Evolutionary conservation across 2,797 vertebrate genomes (phyloP), one percentile per base, ranked within the genome.

Genomic region (Brachymystax lenok): DNA sequence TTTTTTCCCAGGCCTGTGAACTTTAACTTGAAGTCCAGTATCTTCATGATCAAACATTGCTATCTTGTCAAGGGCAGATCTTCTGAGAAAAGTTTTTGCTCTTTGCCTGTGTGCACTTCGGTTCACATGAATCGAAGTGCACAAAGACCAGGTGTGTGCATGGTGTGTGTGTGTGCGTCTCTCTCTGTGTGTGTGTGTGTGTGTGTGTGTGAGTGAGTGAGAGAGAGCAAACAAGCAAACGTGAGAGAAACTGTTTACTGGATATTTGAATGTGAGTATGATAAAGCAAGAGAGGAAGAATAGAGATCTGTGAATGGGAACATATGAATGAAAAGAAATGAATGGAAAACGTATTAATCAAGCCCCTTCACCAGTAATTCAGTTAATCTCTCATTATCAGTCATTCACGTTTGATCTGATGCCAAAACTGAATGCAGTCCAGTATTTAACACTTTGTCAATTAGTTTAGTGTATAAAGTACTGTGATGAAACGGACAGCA

Each of bases 21-120:
- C 72, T 56, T n/a, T 51, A 80, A 74, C 77, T 77, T 81, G 51
- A 83, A 92, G 92, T 92, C 88, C 87, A 90, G 90, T 91, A 87
- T 87, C 85, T 84, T 79, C 70, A 74, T 90, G 86, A 80, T 83
- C 90, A 94, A 94, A 94, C 90, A 93, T 3, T 76, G 80, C 87
- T 92, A 93, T 94, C 91, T 89, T 80, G 82, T 88, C 88, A 92
- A 92, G 91, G 92, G 80, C 90, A 88, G 73, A 61, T 79, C 87
- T 83, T 74, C 83, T 89, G 84, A 88, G 85, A 84, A 93, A 93
- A 92, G 92, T 72, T 92, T 91, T 88, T 92, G 89, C 90, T 90
- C 90, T 81, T 87, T 94, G 82, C 93, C 80, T 80, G 84, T 91
- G 35, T 35, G 35, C 35, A 35, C 35, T 35, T 35, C 35, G 74